These are phyloP conservation scores for Tiphia femorata DNA, from an alignment of 2,888 invertebrate genomes.

Conservation along the genomic window DNA sequence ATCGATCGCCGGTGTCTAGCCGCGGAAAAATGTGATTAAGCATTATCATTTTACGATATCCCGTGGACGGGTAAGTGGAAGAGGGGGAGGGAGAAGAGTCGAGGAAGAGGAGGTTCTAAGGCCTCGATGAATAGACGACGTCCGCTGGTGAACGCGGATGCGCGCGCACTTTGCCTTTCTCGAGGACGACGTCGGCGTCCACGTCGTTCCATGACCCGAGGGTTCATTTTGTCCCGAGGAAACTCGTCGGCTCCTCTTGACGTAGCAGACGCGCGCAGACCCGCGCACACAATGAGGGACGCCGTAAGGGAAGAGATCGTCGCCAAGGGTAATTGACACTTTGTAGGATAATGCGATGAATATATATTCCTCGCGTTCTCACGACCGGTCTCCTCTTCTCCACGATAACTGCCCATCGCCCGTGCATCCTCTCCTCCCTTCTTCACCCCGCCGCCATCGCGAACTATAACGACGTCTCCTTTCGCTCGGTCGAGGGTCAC, in stretches of 20 bases:
- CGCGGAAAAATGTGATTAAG: background rate
- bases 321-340: conserved; percentile 47
- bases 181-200: too few species aligned
- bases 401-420: conserved; percentile 27
- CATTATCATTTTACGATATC: conserved; percentile 2
- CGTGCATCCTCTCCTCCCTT: background rate
- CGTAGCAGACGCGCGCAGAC: too few species aligned
- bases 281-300: too few species aligned
- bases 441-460: background rate
- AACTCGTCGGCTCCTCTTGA: too few species aligned
- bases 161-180: too few species aligned
- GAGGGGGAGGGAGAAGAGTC: too few species aligned
- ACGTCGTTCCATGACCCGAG: background rate
- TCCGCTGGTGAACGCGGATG: too few species aligned
- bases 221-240: conserved; percentile 5
- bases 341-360: conserved; percentile 42
- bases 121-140: too few species aligned
- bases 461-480: conserved; percentile 11
- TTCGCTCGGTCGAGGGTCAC: too few species aligned
- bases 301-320: conserved; percentile 29
- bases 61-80: background rate
- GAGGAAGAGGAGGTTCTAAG: too few species aligned
- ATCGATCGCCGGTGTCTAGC: too few species aligned
- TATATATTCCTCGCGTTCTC: conserved; percentile 20
- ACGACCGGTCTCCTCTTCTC: conserved; percentile 14